Conservation (phyloP, 2,113 vertebrate species). For the Sapayoa aenigma region DNA sequence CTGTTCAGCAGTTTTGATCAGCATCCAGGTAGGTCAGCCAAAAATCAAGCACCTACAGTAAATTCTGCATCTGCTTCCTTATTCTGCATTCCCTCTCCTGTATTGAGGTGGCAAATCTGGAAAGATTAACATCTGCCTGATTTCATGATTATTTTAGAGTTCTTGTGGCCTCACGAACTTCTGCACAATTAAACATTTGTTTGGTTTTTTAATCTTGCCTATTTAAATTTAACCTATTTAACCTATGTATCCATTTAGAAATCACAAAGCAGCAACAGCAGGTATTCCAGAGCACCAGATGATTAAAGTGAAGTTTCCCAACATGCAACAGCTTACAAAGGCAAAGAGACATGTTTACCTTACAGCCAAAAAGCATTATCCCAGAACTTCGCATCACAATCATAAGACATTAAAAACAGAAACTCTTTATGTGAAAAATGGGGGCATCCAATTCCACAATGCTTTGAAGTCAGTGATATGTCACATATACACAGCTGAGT, state of each 20-base stretch:
- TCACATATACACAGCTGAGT: slow-evolving; percentile 31
- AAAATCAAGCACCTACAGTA: slow-evolving; percentile 19
- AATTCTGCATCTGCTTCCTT: slow-evolving; percentile 27
- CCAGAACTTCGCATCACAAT: slow-evolving; percentile 78
- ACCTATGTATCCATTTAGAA: slow-evolving; percentile 75
- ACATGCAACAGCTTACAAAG: slow-evolving; percentile 87
- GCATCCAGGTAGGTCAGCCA: slow-evolving; percentile 27
- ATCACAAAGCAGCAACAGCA: slow-evolving; percentile 90
- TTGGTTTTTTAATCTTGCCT: slow-evolving; percentile 56
- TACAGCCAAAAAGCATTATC: slow-evolving; percentile 83
- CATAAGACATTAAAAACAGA: slow-evolving; percentile 73
- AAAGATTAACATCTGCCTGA: slow-evolving; percentile 72
- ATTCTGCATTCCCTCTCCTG: slow-evolving; percentile 22
- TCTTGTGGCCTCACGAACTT: slow-evolving; percentile 85
- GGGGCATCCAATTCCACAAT: slow-evolving; percentile 75
- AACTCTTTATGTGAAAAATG: slow-evolving; percentile 85
- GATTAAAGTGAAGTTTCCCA: slow-evolving; percentile 82
- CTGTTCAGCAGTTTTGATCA: slow-evolving; percentile 4
- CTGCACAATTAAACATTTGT: slow-evolving; percentile 71
- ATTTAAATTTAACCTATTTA: slow-evolving; percentile 70
- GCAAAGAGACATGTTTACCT: slow-evolving; percentile 80
- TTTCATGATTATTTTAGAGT: slow-evolving; percentile 72
- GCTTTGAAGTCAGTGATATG: slow-evolving; percentile 81
- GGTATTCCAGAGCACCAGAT: slow-evolving; percentile 82
- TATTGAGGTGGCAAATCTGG: slow-evolving; percentile 71